These are phyloP conservation scores for Siphonodentalium dalli DNA, from an alignment of 2,888 invertebrate species.

Conservation along the genomic window DNA sequence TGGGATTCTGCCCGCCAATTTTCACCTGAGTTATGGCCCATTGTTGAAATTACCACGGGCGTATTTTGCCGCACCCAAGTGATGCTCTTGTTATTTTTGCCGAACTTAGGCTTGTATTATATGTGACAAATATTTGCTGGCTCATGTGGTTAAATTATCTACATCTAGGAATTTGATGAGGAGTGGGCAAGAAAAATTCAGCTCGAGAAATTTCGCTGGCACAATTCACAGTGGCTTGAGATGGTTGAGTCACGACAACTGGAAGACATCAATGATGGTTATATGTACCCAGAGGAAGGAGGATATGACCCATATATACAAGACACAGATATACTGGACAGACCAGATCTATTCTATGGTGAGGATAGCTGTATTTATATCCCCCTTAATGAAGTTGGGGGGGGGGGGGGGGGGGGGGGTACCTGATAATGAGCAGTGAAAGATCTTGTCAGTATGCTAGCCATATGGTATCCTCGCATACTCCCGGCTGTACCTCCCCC, in stretches of 20 bases:
- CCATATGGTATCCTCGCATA: too few relatives aligned
- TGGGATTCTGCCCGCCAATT: too few relatives aligned
- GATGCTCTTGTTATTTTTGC: too few relatives aligned
- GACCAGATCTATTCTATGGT: conserved; percentile 62
- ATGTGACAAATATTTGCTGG: too few relatives aligned
- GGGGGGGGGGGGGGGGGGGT: too few relatives aligned
- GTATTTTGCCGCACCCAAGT: too few relatives aligned
- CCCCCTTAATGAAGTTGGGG: too few relatives aligned
- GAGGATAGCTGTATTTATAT: conserved; percentile 27
- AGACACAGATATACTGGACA: conserved; percentile 61
- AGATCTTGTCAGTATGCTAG: too few relatives aligned
- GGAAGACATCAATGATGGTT: conserved; percentile 55
- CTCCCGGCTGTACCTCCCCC: too few relatives aligned
- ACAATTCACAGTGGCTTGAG: conserved; percentile 97
- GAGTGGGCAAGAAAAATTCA: conserved; percentile 95
- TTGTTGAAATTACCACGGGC: too few relatives aligned
- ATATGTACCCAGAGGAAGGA: conserved; percentile 57
- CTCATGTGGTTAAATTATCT: not conserved
- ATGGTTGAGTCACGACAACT: conserved; percentile 78
- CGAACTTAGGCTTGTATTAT: not conserved
- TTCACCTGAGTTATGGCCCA: too few relatives aligned
- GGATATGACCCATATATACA: conserved; percentile 60
- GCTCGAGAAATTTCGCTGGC: conserved; percentile 94
- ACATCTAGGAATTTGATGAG: conserved; percentile 76
- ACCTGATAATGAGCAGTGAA: too few relatives aligned